phyloP scores from a whole-genome alignment of 37 sponge, comb jelly and placozoan genomes.

The Halichondria panicea region DNA sequence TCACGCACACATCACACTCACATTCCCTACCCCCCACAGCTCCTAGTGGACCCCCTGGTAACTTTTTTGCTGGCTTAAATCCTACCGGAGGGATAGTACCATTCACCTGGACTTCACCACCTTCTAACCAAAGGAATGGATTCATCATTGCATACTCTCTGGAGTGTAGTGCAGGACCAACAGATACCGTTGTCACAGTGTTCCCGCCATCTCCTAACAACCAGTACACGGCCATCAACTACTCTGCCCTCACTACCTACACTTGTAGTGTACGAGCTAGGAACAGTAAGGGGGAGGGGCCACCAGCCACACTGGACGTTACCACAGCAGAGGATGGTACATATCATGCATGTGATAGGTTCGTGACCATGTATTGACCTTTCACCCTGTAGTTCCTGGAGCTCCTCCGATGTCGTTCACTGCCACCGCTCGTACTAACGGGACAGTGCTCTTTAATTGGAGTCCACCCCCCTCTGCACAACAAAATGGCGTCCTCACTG shows the following conservation, averaged over 20 bases:
- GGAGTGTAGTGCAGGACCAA: too few relatives aligned
- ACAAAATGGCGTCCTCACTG: slow-evolving; percentile 10
- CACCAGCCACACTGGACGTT: too few relatives aligned
- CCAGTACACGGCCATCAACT: too few relatives aligned
- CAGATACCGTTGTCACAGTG: too few relatives aligned
- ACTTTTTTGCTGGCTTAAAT: neutral
- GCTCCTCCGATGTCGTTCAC: neutral
- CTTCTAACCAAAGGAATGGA: slow-evolving; percentile 5
- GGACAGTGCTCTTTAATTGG: neutral
- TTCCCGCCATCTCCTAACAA: too few relatives aligned
- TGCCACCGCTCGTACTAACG: neutral
- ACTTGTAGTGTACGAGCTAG: neutral
- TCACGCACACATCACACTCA: neutral
- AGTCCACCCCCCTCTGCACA: neutral
- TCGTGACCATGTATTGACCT: neutral
- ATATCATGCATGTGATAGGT: too few relatives aligned
- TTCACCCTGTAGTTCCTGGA: slow-evolving; percentile 17
- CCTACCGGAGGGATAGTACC: neutral
- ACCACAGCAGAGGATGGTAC: too few relatives aligned
- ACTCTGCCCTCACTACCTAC: slow-evolving; percentile 12
- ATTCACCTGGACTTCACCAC: slow-evolving; percentile 20
- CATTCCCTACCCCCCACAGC: neutral
- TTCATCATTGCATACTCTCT: slow-evolving; percentile 10
- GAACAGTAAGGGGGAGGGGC: neutral
- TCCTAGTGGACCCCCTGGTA: slow-evolving; percentile 8